A percentile compares a stretch with the other conserved stretches of the same genome.
Evolutionary conservation across 2,797 vertebrate species (phyloP).

Genomic region (Craterocephalus amniculus): DNA sequence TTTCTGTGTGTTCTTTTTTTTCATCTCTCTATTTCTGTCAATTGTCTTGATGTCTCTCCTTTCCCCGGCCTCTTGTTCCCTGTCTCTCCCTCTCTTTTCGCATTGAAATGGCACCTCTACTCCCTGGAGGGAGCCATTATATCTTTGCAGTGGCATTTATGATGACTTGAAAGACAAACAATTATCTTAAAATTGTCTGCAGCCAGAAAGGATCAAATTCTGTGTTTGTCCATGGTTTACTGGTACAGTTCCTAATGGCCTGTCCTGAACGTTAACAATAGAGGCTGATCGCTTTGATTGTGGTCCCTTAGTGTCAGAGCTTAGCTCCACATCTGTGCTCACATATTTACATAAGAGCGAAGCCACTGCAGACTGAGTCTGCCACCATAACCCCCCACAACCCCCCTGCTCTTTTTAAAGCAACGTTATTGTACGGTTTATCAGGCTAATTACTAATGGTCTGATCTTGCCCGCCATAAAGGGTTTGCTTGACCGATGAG

Average conservation of each 20-base stretch:
- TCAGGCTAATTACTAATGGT: no score
- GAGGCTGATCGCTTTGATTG: not conserved
- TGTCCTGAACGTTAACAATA: not conserved
- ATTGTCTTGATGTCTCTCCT: slow-evolving; percentile 30
- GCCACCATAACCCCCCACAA: not conserved
- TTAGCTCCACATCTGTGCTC: not conserved
- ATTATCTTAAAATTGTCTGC: not conserved
- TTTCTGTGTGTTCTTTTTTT: slow-evolving; percentile 26
- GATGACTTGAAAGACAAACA: not conserved
- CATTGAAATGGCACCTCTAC: slow-evolving; percentile 8
- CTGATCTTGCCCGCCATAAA: no score
- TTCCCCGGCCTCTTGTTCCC: slow-evolving; percentile 1
- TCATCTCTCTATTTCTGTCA: slow-evolving; percentile 44
- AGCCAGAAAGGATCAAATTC: not conserved
- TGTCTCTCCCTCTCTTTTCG: not conserved
- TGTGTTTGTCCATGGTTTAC: slow-evolving; percentile 9
- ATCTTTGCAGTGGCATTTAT: slow-evolving; percentile 6
- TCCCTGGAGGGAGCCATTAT: not conserved
- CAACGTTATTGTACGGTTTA: no score
- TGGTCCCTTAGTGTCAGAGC: not conserved
- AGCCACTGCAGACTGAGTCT: not conserved
- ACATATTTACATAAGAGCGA: slow-evolving; percentile 3
- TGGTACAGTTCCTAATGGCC: not conserved
- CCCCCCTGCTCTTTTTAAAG: not conserved
- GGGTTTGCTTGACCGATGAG: no score